Percentiles rank a stretch among this genome's conserved stretches.
Conservation (phyloP, 1,140 invertebrate species). For the Helicoverpa zea region DNA sequence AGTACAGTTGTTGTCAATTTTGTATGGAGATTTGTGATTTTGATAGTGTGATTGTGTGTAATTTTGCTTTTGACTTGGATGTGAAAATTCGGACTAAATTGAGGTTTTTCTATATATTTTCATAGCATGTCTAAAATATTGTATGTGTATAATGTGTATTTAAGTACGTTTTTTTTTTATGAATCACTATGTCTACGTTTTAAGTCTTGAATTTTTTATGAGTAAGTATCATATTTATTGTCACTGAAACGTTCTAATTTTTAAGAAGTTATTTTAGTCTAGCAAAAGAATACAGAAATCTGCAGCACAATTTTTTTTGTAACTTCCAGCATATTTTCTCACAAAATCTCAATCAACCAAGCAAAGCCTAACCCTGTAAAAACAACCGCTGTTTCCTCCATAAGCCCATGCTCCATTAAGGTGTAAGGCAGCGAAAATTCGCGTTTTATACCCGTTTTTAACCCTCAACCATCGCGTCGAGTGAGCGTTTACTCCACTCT, state of each 20-base stretch:
- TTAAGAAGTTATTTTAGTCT: too few relatives aligned
- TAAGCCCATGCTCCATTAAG: conserved; percentile 10
- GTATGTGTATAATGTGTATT: too few relatives aligned
- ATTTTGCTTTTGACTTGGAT: neutral
- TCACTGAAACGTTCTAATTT: too few relatives aligned
- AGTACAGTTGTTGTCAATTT: conserved; percentile 38
- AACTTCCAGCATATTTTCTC: neutral
- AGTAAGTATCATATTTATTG: too few relatives aligned
- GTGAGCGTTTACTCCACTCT: conserved; percentile 31
- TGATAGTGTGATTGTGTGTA: neutral
- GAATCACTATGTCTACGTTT: too few relatives aligned
- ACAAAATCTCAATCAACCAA: neutral
- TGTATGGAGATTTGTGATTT: conserved; percentile 40
- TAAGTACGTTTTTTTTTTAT: too few relatives aligned
- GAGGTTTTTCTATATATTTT: too few relatives aligned
- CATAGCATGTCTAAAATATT: too few relatives aligned
- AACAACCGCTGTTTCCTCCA: neutral
- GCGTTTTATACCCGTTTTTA: conserved; percentile 32
- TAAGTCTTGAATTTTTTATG: too few relatives aligned
- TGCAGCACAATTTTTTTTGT: too few relatives aligned
- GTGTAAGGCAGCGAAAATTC: conserved; percentile 26
- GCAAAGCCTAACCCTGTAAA: neutral
- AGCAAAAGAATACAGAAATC: too few relatives aligned
- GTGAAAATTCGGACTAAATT: neutral
- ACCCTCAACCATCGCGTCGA: conserved; percentile 23